These are phyloP conservation scores for Acronicta alni DNA, from an alignment of 2,888 invertebrate species.

Conservation along the genomic window DNA sequence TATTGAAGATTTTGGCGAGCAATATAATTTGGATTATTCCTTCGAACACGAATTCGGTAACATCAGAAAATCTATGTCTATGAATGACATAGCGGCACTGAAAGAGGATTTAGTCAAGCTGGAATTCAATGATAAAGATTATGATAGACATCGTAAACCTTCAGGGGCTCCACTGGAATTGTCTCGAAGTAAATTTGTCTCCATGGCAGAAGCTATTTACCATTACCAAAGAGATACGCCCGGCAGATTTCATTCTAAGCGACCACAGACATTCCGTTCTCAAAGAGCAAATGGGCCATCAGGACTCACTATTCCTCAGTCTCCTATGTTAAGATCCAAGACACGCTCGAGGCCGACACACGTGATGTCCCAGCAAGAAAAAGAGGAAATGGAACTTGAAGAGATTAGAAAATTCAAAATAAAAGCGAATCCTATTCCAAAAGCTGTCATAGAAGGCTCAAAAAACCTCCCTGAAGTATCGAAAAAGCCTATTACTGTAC, in stretches of 20 bases:
- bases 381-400: constrained; percentile 90
- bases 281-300: constrained; percentile 61
- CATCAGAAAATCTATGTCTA: constrained; percentile 81
- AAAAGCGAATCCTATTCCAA: constrained; percentile 91
- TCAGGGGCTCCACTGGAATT: constrained; percentile 66
- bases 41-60: constrained; percentile 67
- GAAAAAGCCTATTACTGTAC: constrained; percentile 89
- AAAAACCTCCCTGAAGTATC: constrained; percentile 83
- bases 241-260: constrained; percentile 84
- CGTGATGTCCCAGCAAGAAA: constrained; percentile 89
- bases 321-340: constrained; percentile 88
- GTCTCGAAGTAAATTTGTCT: constrained; percentile 86
- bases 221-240: constrained; percentile 90
- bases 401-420: constrained; percentile 91
- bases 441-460: constrained; percentile 87
- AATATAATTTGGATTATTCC: constrained; percentile 69
- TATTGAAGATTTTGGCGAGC: constrained; percentile 74
- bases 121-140: constrained; percentile 62
- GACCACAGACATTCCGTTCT: constrained; percentile 69
- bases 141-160: constrained; percentile 66
- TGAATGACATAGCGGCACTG: constrained; percentile 76
- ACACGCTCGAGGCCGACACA: constrained; percentile 87
- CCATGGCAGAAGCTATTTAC: constrained; percentile 89
- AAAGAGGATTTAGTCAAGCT: constrained; percentile 66
- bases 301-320: constrained; percentile 84